Base-by-base conservation (phyloP, 1,140 invertebrate species). In the Brachionus angularis region DNA sequence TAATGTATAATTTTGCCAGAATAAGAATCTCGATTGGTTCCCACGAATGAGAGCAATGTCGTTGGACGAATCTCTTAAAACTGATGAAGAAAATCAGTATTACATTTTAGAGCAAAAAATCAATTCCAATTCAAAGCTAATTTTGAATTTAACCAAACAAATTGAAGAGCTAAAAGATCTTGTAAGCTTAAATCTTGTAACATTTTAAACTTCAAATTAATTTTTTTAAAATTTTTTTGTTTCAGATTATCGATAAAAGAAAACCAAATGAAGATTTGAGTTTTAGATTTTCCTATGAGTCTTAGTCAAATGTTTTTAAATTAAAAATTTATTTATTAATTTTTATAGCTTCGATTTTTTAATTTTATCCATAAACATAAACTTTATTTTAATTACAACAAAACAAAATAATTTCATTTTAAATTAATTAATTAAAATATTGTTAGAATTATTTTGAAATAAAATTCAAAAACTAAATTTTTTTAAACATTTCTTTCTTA, bases 21-120 rank as follows among this genome's bases (percentile, higher is more conserved):
- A 91, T 67, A 85, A 86, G 33, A 92, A 94, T 82, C 82, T 96
- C 64, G 93, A 96, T 74, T 98, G 94, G 94, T 97, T 98, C 79
- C 95, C 95, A 55, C 85, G 93, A 27, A 4, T 47, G 5, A 67
- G 47, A 67, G 47, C 62, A 1, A 67, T 47, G 62, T 47, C 42
- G 23, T 33, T 67, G 27, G 62, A 67, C 16, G 25, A 47, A 23
- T 23, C 36, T 12, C 4, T 23, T 7, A 18, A 23, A 21, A 58
- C 3, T 39, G 53, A 58, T 58, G 53, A 58, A 23, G 53, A 58
- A 25, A 58, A 39, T 39, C 33, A 58, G 16, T 14, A 39, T 23
- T 25, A 39, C 27, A 14, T 4, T 14, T 58, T 58, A 33, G 39
- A 39, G 25, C 21, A 58, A 10, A 39, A 25, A 23, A 31, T 58